phyloP scores from a whole-genome alignment of 2,113 vertebrate genomes.

The Indicator indicator region DNA sequence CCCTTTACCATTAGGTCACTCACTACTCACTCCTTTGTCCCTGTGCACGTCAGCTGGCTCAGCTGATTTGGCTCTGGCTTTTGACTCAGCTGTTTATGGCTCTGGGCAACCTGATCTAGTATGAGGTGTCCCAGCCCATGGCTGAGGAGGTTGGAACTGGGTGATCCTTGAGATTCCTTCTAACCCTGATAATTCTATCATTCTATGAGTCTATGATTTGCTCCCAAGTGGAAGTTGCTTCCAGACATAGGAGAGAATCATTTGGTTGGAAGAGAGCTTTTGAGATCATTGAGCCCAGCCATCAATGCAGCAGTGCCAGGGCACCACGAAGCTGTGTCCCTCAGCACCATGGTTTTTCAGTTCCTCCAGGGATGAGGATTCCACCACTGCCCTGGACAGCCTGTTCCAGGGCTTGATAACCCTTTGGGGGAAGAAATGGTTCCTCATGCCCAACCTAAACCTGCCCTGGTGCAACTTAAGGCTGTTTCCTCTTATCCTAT shows the following conservation, averaged over 20 bases:
- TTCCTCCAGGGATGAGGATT: neutral
- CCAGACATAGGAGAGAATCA: neutral
- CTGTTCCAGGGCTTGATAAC: neutral
- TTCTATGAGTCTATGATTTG: too few relatives aligned
- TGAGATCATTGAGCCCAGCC: neutral
- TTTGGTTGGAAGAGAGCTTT: neutral
- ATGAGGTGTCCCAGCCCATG: too few relatives aligned
- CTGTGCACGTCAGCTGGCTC: accelerated
- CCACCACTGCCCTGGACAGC: neutral
- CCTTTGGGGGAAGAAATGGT: neutral
- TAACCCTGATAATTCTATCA: too few relatives aligned
- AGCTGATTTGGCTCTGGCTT: too few relatives aligned
- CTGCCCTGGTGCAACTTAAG: neutral
- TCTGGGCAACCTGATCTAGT: too few relatives aligned
- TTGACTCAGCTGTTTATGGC: too few relatives aligned
- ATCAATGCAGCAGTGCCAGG: neutral
- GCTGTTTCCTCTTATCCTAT: neutral
- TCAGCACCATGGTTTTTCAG: neutral
- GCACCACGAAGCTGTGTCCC: neutral
- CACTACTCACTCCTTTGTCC: neutral
- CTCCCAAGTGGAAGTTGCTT: neutral
- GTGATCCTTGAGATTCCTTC: too few relatives aligned
- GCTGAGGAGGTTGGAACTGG: too few relatives aligned
- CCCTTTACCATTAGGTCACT: too few relatives aligned
- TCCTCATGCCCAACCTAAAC: neutral